Percentiles rank a stretch among this genome's conserved stretches.
phyloP scores from a whole-genome alignment of 2,888 invertebrate species.

The Torymus texanus region DNA sequence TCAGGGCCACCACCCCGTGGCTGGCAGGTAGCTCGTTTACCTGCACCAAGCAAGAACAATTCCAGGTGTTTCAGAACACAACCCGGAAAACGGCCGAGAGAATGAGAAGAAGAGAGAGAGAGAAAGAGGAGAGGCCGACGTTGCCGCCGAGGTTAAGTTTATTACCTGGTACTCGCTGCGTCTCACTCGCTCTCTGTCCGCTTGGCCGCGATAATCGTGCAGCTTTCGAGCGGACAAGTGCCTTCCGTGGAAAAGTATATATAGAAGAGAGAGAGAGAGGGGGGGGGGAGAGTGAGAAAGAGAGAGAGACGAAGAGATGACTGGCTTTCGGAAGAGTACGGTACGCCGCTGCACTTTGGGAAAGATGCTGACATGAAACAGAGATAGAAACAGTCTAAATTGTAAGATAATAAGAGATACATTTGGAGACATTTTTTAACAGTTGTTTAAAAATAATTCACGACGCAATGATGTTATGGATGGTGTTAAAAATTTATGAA shows the following conservation, averaged over 20 bases:
- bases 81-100: background rate
- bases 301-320: background rate
- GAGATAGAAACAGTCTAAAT: no score
- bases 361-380: no score
- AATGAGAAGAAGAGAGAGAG: background rate
- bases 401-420: no score
- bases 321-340: background rate
- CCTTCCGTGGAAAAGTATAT: slow-evolving; percentile 4
- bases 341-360: no score
- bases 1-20: slow-evolving; percentile 28
- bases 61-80: slow-evolving; percentile 29
- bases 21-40: slow-evolving; percentile 33
- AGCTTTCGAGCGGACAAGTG: slow-evolving; percentile 5
- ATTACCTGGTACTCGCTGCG: slow-evolving; percentile 33
- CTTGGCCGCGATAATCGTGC: slow-evolving; percentile 28
- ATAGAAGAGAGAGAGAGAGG: background rate
- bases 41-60: slow-evolving; percentile 34
- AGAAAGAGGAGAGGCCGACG: background rate
- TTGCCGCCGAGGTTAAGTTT: slow-evolving; percentile 24
- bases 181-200: background rate
- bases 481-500: no score
- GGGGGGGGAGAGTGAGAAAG: no score
- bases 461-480: no score
- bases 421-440: no score
- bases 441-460: no score